Conservation (phyloP, 2,797 vertebrate genomes). For the Enteromius unitaeniatus region DNA sequence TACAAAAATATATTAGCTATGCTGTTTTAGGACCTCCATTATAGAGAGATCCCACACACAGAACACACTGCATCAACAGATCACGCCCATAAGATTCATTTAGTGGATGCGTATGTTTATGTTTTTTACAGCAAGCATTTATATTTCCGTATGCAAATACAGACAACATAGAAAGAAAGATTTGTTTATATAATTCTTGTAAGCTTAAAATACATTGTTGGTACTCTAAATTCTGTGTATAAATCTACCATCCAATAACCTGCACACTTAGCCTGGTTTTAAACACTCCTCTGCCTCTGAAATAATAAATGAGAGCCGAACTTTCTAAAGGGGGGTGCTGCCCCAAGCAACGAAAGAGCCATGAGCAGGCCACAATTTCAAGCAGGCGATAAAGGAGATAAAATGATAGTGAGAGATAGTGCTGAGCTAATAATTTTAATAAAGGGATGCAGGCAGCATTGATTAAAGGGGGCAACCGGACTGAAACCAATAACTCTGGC, state of each 20-base stretch:
- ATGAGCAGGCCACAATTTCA: constrained; percentile 77
- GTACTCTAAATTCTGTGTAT: constrained; percentile 75
- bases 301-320: constrained; percentile 80
- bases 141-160: constrained; percentile 40
- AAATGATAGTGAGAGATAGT: constrained; percentile 83
- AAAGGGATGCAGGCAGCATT: constrained; percentile 87
- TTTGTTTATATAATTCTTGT: constrained; percentile 20
- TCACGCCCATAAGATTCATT: constrained; percentile 33
- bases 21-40: constrained; percentile 54
- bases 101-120: constrained; percentile 12
- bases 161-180: constrained; percentile 56
- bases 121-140: constrained; percentile 29
- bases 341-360: constrained; percentile 76
- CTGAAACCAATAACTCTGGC: constrained; percentile 85
- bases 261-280: constrained; percentile 73
- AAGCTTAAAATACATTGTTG: constrained; percentile 71
- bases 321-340: constrained; percentile 76
- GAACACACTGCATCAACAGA: constrained; percentile 39
- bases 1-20: constrained; percentile 59
- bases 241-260: constrained; percentile 78
- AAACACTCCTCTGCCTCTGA: constrained; percentile 75
- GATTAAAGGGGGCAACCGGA: constrained; percentile 85
- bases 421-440: constrained; percentile 89
- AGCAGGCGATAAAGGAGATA: constrained; percentile 74
- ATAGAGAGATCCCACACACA: constrained; percentile 58